Conservation (phyloP, 2,113 vertebrate species). For the Thermophis baileyi region DNA sequence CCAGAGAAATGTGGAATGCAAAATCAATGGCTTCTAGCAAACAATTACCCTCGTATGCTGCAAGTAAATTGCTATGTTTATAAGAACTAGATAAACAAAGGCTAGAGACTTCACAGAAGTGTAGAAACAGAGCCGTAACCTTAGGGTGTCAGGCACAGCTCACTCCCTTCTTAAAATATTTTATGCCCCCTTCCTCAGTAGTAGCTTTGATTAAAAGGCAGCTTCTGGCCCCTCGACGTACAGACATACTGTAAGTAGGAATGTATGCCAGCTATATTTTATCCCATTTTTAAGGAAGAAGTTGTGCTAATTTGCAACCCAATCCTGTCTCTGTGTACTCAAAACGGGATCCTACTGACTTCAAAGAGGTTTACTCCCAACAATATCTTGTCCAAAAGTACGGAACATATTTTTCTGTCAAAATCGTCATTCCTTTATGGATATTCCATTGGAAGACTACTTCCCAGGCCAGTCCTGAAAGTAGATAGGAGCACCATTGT, state of each 20-base stretch:
- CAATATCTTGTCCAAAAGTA: neutral
- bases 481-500: no score
- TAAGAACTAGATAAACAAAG: neutral
- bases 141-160: neutral
- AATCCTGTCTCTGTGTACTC: neutral
- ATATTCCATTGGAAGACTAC: no score
- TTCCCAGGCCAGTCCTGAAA: no score
- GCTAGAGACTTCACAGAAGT: neutral
- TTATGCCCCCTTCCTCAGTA: neutral
- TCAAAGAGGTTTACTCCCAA: neutral
- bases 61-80: neutral
- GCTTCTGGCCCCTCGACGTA: neutral
- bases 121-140: neutral
- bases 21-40: constrained; percentile 8
- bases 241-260: no score
- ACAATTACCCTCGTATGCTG: neutral
- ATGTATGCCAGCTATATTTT: neutral
- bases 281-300: neutral
- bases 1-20: neutral
- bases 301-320: neutral
- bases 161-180: neutral
- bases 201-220: neutral
- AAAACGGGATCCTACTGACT: neutral
- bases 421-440: no score
- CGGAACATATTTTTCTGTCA: neutral